Base-by-base conservation (phyloP, 2,113 vertebrate genomes). In the Serinus canaria region DNA sequence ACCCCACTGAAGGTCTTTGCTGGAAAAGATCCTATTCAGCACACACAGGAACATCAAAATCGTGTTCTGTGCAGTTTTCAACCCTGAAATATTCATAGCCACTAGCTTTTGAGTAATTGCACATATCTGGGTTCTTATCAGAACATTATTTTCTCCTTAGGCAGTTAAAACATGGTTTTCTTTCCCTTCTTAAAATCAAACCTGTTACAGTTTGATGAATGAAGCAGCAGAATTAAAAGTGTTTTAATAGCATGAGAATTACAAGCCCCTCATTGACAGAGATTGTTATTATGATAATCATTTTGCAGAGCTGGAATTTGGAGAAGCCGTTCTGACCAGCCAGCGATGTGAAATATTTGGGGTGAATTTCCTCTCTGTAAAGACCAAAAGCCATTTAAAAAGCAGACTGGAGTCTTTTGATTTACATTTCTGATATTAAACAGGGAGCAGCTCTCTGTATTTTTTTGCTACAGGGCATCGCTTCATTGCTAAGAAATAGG, bases 341-440 rank as follows among this genome's bases (percentile, higher is more conserved):
- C 68, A 79, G 62, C 60, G 69, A 31, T 31, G 37, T 64, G 73
- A 96, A 96, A 83, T 93, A 90, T 92, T 94, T 87, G 66, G 73
- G 86, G 92, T 82, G 90, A 95, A 89, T 94, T 97, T 95, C 87
- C 90, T 90, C 89, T 95, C 92, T 85, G 73, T 87, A 82, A 96
- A 95, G 94, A 96, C 96, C 81, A 95, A 85, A 95, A 97, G 88
- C 96, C 91, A 62, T 97, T 95, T 96, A 67, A 92, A 89, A 97
- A 94, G 74, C 93, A 92, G 95, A 74, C 92, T 94, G 95, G 96
- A 94, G 21, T 66, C 92, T 73, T 97, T 86, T 97, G 98, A 97
- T 97, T 97, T 94, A 93, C 97, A 95, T 96, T 97, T 94, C 95
- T 96, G 97, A 97, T 97, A 97, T 94, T 97, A 95, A 96, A 91